A percentile compares a stretch with the other conserved stretches of the same genome.
Conservation (phyloP, 1,140 invertebrate genomes). For the Bradynema listronoti region DNA sequence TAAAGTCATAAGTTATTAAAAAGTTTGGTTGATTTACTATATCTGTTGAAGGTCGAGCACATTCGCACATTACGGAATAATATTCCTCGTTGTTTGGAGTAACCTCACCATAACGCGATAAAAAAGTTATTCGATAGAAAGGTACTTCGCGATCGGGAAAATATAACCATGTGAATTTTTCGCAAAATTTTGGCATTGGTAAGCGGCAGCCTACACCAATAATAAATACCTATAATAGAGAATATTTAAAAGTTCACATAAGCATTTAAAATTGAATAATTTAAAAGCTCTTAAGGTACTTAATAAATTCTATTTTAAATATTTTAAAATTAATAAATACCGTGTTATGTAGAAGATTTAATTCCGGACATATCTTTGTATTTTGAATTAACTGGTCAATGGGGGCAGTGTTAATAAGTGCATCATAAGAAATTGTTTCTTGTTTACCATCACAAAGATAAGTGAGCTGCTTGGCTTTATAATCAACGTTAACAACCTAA, state of each 20-base stretch:
- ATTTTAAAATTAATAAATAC: constrained; percentile 26
- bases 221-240: constrained; percentile 47
- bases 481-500: constrained; percentile 41
- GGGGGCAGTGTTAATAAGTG: constrained; percentile 51
- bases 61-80: constrained; percentile 58
- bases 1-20: constrained; percentile 16
- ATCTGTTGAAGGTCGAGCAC: constrained; percentile 45
- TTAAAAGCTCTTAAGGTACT: too few species aligned
- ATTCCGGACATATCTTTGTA: constrained; percentile 44
- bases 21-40: constrained; percentile 25
- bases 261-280: too few species aligned
- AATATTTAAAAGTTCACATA: neutral
- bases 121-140: constrained; percentile 57
- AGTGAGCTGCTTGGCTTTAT: constrained; percentile 36
- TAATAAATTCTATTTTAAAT: too few species aligned
- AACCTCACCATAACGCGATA: constrained; percentile 38
- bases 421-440: constrained; percentile 42
- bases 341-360: constrained; percentile 50
- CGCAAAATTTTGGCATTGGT: constrained; percentile 49
- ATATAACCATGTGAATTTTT: constrained; percentile 57
- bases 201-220: constrained; percentile 52
- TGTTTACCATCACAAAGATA: constrained; percentile 29
- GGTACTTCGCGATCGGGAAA: constrained; percentile 57
- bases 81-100: constrained; percentile 54
- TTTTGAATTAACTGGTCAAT: constrained; percentile 52